Evolutionary conservation across 2,888 invertebrate species (phyloP), one percentile per base, ranked within the genome.

Genomic region (Lottia gigantea): DNA sequence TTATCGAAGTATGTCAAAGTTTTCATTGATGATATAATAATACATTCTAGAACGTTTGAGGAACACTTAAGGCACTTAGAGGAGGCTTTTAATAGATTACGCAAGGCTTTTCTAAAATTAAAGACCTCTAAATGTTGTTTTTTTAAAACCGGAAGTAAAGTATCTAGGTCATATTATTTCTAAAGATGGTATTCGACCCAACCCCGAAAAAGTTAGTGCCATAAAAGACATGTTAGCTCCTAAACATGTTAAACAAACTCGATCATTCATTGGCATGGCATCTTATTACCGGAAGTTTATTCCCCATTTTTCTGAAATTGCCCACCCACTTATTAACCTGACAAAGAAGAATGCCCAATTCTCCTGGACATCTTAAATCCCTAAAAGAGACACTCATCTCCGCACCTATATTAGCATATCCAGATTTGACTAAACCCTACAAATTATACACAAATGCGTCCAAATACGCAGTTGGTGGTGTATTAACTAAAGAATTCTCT

Each of bases 151-250:
- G 16, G 16, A 45, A 16, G 46, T 71, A 15, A 62, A 69, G 40
- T 69, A 64, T 31, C 31, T 69, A 46, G 71, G 71, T 14, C 68
- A 71, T 62, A 19, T 47, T 4, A 69, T 71, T n/a, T 66, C 70
- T 14, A 61, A n/a, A n/a, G 66, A 65, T 23, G 70, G 70, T n/a
- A n/a, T n/a, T n/a, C n/a, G n/a, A n/a, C n/a, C n/a, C 15, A 70
- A 49, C 15, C 49, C 49, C 0, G 49, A 55, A 15, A 66, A 66
- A 31, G 26, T 49, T 19, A 31, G 25, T 23, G n/a, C n/a, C n/a
- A n/a, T n/a, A n/a, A n/a, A n/a, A n/a, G n/a, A n/a, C n/a, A n/a
- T n/a, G n/a, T n/a, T 46, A 66, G 23, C 66, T 14, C 66, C 49
- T 0, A 46, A 23, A 46, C 19, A 45, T 0, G 66, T 49, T 3